Evolutionary conservation across 2,797 vertebrate genomes (phyloP).

Genomic region (Chromobotia macracanthus): DNA sequence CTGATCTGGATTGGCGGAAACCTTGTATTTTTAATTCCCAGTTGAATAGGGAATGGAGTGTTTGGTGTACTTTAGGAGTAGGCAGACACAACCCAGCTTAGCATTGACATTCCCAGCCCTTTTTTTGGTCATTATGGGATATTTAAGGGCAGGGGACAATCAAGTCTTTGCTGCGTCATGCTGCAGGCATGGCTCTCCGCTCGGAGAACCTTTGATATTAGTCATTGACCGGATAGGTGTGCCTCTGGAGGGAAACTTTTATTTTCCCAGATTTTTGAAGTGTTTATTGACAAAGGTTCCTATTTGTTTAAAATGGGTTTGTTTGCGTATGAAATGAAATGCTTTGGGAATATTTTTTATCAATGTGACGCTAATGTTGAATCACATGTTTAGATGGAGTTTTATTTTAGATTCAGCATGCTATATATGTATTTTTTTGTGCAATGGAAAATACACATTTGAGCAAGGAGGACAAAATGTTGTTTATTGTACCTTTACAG

Average conservation of each 20-base stretch:
- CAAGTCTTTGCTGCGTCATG: slow-evolving; percentile 24
- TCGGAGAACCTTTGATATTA: slow-evolving; percentile 50
- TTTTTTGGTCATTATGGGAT: slow-evolving; percentile 36
- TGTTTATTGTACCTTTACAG: neutral
- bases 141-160: slow-evolving; percentile 19
- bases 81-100: slow-evolving; percentile 30
- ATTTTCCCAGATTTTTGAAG: slow-evolving; percentile 39
- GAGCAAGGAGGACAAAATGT: neutral
- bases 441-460: neutral
- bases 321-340: slow-evolving; percentile 30
- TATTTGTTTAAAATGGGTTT: slow-evolving; percentile 16
- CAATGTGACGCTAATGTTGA: neutral
- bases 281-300: slow-evolving; percentile 14
- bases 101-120: neutral
- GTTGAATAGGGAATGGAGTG: neutral
- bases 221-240: slow-evolving; percentile 53
- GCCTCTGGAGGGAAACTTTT: slow-evolving; percentile 45
- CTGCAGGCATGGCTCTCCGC: slow-evolving; percentile 25
- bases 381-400: neutral
- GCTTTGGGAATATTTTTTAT: slow-evolving; percentile 15
- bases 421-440: neutral
- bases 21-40: neutral
- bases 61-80: slow-evolving; percentile 13
- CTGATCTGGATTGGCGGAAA: slow-evolving; percentile 45
- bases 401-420: neutral